Evolutionary conservation across 35 echinoderm and acorn worm genomes (phyloP).

Genomic region (Lytechinus variegatus): DNA sequence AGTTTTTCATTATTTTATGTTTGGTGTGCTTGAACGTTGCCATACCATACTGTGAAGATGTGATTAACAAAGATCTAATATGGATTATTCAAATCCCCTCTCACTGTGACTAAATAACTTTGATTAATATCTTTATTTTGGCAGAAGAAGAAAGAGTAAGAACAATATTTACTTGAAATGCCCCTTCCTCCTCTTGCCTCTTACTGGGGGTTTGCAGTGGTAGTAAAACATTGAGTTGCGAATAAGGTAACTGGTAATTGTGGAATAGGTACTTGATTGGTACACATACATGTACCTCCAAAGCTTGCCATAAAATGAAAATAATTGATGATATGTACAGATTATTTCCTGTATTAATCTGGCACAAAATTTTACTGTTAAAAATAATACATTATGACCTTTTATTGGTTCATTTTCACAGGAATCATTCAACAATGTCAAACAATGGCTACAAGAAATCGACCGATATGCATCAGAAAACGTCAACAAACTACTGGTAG

Average conservation of each 20-base stretch:
- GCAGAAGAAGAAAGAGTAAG: not conserved
- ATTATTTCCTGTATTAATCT: not conserved
- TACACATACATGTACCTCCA: too few relatives aligned
- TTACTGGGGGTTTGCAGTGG: not conserved
- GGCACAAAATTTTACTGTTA: not conserved
- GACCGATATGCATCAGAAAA: slow-evolving; percentile 99
- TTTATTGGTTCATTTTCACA: slow-evolving; percentile 7
- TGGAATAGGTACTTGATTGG: not conserved
- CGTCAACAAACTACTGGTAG: slow-evolving; percentile 99
- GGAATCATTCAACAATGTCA: slow-evolving; percentile 99
- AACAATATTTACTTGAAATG: not conserved
- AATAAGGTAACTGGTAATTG: not conserved
- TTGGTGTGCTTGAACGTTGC: too few relatives aligned
- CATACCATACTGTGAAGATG: too few relatives aligned
- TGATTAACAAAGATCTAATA: too few relatives aligned
- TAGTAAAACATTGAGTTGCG: not conserved
- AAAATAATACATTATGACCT: not conserved
- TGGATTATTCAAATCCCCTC: too few relatives aligned
- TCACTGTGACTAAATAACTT: too few relatives aligned
- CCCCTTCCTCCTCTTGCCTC: not conserved
- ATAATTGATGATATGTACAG: not conserved
- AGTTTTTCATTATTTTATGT: too few relatives aligned
- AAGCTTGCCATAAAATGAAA: too few relatives aligned
- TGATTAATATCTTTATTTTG: not conserved
- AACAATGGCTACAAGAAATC: slow-evolving; percentile 99